Base-by-base conservation (phyloP, 2,888 invertebrate species). In the Cephus runcator region DNA sequence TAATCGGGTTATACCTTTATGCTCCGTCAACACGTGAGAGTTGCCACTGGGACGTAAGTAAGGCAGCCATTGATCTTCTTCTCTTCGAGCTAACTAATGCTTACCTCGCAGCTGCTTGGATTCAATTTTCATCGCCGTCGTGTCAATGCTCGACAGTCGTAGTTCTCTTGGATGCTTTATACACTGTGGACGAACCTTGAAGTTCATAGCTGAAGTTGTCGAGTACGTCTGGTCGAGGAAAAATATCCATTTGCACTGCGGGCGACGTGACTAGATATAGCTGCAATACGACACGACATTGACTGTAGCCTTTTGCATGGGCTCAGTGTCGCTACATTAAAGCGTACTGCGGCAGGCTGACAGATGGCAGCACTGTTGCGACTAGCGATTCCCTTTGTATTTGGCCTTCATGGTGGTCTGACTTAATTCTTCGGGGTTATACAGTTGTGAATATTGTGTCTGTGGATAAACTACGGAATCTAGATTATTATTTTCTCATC, bases 1-100 rank as follows among this genome's bases (percentile, higher is more conserved):
- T 74, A 77, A 81, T 81, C 77, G 76, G 77, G 77, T 81, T 79
- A 81, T 56, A 73, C 77, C 81, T 82, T 82, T 82, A 81, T 75
- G 78, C 74, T 82, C 76, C 77, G 81, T 78, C 78, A 77, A 40
- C 80, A 82, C 82, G 82, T 82, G 75, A 82, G 79, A 80, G 76
- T 80, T 56, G 56, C 56, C 56, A 56, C 23, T 56, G 56, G 56
- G 56, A 56, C 23, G 56, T 56, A 56, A 56, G 56, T 15, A 56
- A 23, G 56, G 56, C 56, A 23, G 56, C 56, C 56, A 56, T 56
- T 56, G 56, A 15, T 56, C 56, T 56, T 56, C 56, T 56, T 56
- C 56, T 56, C 56, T 56, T 56, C 9, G 56, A 56, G 2, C 56
- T 56, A 56, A 56, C 56, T 56, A 56, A 56, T 56, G 56, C 56